A percentile compares a stretch with the other conserved stretches of the same genome.
phyloP scores from a whole-genome alignment of 1,140 invertebrate species.

The Aphaenogaster floridana region DNA sequence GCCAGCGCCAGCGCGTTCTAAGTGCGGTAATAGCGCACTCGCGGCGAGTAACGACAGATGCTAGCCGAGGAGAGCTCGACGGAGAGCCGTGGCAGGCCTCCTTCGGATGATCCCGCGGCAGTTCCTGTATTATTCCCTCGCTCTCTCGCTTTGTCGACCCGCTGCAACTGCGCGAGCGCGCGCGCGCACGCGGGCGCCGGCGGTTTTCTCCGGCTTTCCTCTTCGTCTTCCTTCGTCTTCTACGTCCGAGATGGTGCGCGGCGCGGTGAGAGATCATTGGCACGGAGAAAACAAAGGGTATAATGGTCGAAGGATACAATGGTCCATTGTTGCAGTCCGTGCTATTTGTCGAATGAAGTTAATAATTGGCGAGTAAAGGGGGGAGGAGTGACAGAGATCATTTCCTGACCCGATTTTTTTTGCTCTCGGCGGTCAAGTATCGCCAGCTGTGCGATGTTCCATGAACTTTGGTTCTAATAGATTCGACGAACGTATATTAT shows the following conservation, averaged over 20 bases:
- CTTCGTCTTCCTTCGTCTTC: slow-evolving; percentile 16
- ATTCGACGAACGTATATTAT: neutral
- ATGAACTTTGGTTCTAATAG: neutral
- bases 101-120: slow-evolving; percentile 70
- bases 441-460: neutral
- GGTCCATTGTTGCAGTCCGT: slow-evolving; percentile 44
- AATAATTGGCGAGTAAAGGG: slow-evolving; percentile 27
- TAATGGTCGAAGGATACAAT: slow-evolving; percentile 53
- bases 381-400: slow-evolving; percentile 9
- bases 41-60: slow-evolving; percentile 82
- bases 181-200: neutral
- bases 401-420: slow-evolving; percentile 28
- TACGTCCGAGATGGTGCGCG: slow-evolving; percentile 17
- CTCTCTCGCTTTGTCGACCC: slow-evolving; percentile 3
- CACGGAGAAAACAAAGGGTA: slow-evolving; percentile 59
- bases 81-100: slow-evolving; percentile 17
- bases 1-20: slow-evolving; percentile 63
- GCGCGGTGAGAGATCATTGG: slow-evolving; percentile 39
- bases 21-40: slow-evolving; percentile 57
- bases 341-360: slow-evolving; percentile 58
- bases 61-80: slow-evolving; percentile 73
- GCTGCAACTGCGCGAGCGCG: neutral
- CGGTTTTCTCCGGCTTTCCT: slow-evolving; percentile 57
- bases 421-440: neutral
- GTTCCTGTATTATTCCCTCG: slow-evolving; percentile 76